Conservation (phyloP, 2,113 vertebrate species). For the Anthoscopus minutus region DNA sequence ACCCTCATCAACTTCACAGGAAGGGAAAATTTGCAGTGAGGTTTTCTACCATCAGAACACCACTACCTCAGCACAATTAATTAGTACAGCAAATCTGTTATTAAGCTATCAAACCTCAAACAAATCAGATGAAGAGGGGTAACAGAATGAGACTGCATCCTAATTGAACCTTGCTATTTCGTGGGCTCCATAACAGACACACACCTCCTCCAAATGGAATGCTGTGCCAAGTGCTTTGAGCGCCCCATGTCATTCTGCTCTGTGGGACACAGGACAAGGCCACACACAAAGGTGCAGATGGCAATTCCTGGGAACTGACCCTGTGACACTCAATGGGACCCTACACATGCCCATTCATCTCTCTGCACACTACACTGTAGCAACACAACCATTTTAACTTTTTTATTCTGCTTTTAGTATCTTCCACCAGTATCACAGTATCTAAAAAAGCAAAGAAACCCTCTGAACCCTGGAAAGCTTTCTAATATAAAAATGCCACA, state of each 20-base stretch:
- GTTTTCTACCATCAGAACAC: not conserved
- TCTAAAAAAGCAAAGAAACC: not conserved
- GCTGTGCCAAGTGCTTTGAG: not conserved
- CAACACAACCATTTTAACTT: not conserved
- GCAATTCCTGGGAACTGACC: not conserved
- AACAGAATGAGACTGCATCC: not conserved
- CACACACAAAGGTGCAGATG: not conserved
- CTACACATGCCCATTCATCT: not conserved
- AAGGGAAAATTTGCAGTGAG: not conserved
- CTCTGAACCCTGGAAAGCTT: not conserved
- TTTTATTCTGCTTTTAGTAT: not conserved
- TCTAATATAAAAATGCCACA: not conserved
- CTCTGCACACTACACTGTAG: not conserved
- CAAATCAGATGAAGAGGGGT: not conserved
- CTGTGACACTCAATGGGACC: fast-evolving
- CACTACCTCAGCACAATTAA: not conserved
- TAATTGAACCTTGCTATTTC: not conserved
- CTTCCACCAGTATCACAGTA: not conserved
- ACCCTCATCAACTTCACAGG: not conserved
- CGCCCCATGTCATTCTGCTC: not conserved
- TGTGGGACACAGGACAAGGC: not conserved
- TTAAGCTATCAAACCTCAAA: not conserved
- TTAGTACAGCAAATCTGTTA: not conserved
- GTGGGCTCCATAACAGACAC: not conserved
- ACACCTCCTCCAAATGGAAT: fast-evolving